Percentiles rank a stretch among this genome's conserved stretches.
These are phyloP conservation scores for Oscheius onirici DNA, from an alignment of 2,888 invertebrate genomes.

Conservation along the genomic window DNA sequence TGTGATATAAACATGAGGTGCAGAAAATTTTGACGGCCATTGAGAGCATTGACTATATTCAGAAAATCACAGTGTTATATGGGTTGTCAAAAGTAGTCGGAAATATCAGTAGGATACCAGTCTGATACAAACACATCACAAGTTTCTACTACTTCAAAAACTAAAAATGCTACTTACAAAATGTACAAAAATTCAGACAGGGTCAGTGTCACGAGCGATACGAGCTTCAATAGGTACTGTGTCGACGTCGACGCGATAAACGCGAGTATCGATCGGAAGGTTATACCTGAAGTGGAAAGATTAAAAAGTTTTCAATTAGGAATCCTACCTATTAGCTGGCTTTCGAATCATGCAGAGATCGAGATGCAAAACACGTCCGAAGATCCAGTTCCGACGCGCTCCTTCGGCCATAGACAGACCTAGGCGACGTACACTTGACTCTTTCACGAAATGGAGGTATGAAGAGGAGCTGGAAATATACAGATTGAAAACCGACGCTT, in stretches of 20 bases:
- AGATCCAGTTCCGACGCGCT: conserved; percentile 59
- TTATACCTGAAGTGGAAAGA: conserved; percentile 62
- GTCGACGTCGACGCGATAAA: conserved; percentile 67
- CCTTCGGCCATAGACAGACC: conserved; percentile 45
- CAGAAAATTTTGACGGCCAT: background rate
- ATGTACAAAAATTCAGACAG: conserved; percentile 1
- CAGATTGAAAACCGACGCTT: too few species aligned
- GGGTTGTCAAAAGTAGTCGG: background rate
- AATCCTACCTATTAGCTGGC: conserved; percentile 59
- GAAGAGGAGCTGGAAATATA: conserved; percentile 50
- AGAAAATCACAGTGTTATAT: conserved; percentile 5
- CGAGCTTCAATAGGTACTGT: conserved; percentile 44
- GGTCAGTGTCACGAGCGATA: background rate
- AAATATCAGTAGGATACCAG: background rate
- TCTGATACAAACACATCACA: background rate
- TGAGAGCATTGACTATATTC: background rate
- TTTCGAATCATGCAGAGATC: conserved; percentile 69
- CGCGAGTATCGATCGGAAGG: conserved; percentile 63
- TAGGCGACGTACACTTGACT: conserved; percentile 59
- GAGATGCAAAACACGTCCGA: conserved; percentile 57
- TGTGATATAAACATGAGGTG: conserved; percentile 18
- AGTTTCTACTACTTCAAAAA: background rate
- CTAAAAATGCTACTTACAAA: conserved; percentile 7
- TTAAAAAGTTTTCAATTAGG: background rate
- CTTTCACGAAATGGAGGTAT: conserved; percentile 65